Evolutionary conservation across 2,113 vertebrate genomes (phyloP), one percentile per base, ranked within the genome.

Genomic region (Nanorana parkeri): DNA sequence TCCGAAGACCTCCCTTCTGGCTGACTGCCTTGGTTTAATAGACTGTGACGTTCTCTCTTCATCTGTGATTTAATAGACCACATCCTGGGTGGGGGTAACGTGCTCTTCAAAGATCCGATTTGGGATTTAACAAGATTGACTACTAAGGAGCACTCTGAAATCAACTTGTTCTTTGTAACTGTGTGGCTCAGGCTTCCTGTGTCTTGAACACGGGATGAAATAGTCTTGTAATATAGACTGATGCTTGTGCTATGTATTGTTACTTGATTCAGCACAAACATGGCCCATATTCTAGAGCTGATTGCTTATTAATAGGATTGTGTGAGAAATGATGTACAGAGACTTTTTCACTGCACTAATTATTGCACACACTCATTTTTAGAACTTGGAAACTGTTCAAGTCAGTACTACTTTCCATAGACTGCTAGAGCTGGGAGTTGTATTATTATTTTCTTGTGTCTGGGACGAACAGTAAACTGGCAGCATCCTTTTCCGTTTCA

Each of bases 1-100:
- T 7, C 0, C 51, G 56, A 4, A 73, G 69, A 56, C 23, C 24
- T 56, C 69, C 51, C 69, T 56, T 73, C 17, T 73, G 69, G 69
- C 52, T 73, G 17, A 26, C 26, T 73, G 69, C 69, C 69, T 56
- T 7, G 3, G 24, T 56, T 73, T 73, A 73, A 73, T 56, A 73
- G 69, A 17, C 52, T 56, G 67, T 47, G 17, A 55, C 17, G 52
- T 73, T 56, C 69, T 56, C 56, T 56, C 52, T 73, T 73, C 69
- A 56, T 73, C 69, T 55, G 16, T 26, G 23, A 15, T 56, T 73
- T 56, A 52, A 17, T 17, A 73, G 41, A 73, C 17, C 52, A 56
- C 20, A 47, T n/a, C 24, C 17, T 71, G 19, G 68, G 68, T n/a
- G 47, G 41, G 47, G 67, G 47, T 71, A 54, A 47, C 20, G n/a